Base-by-base conservation (phyloP, 2,113 vertebrate species). In the Gavialis gangeticus region DNA sequence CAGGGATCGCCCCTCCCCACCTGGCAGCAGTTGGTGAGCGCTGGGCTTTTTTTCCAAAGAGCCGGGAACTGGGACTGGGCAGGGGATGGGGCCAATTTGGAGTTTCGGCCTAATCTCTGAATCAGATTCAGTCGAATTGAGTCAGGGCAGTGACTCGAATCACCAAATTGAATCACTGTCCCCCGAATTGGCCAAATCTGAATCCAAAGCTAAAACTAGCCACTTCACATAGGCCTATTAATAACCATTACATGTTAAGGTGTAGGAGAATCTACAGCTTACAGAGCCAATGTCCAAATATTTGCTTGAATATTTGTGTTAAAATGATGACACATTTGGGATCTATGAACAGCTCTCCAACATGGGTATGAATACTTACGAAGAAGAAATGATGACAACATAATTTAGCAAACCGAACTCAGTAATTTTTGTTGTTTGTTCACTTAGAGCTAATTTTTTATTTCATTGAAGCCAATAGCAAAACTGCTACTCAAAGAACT, bases 341-440 rank as follows among this genome's bases (percentile, higher is more conserved):
- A 80, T 89, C 81, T 85, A 75, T 79, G 75, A 83, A 83, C 1
- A 3, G 89, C 92, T 87, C 92, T 25, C 54, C 92, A 90, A 93
- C 25, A 28, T 59, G 30, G 1, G 37, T 37, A 37, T 37, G 37
- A 37, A 37, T 37, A 37, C 37, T 37, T 87, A 81, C 67, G 67
- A 55, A 56, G 77, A 85, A 91, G 37, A 83, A 75, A 92, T 83
- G 56, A 59, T 78, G 79, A 91, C 87, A 82, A 57, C 30, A 79
- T 27, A 30, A 59, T 95, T 56, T 25, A 75, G 63, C 34, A 94
- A 92, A 66, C 11, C 37, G 64, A 93, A 2, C 28, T 3, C 2
- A 30, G 0, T 37, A 37, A 6, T 37, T 37, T 37, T 37, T 21
- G 9, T 63, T 93, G 59, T 95, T 94, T 91, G 3, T 60, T 93